Evolutionary conservation across 2,888 invertebrate genomes (phyloP).

Genomic region (Trileptium ribeirensis): DNA sequence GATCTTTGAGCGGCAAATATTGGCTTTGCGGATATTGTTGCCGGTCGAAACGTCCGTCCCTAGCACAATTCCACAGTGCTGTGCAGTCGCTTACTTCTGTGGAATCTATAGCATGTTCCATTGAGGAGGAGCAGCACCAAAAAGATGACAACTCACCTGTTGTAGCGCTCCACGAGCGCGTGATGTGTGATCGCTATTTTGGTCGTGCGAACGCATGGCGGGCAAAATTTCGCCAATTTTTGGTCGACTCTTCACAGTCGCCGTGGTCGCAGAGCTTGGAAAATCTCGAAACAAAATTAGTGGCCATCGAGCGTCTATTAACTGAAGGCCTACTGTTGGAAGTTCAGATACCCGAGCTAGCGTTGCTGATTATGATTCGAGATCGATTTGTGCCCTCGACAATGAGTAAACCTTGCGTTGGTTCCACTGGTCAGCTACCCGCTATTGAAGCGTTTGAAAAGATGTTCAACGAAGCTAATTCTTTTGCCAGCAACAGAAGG

Average conservation of each 20-base stretch:
- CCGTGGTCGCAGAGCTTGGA: not conserved
- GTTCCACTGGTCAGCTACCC: too few relatives aligned
- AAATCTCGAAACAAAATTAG: not conserved
- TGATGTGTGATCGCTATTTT: too few relatives aligned
- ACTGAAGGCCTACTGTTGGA: not conserved
- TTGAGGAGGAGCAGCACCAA: too few relatives aligned
- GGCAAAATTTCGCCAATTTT: not conserved
- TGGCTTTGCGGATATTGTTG: not conserved
- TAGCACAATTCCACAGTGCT: too few relatives aligned
- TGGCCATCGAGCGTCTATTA: not conserved
- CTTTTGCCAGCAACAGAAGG: too few relatives aligned
- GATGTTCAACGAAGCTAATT: too few relatives aligned
- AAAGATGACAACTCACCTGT: too few relatives aligned
- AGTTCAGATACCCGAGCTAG: not conserved
- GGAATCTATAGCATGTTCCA: too few relatives aligned
- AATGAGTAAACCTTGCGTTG: too few relatives aligned
- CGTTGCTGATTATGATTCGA: not conserved
- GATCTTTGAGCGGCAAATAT: not conserved
- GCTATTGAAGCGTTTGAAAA: too few relatives aligned
- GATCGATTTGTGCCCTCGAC: not conserved
- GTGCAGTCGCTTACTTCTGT: not conserved
- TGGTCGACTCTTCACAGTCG: not conserved
- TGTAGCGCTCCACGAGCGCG: too few relatives aligned
- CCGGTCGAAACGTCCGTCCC: not conserved
- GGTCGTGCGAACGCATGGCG: too few relatives aligned